Percentiles rank a stretch among this genome's conserved stretches.
These are phyloP conservation scores for Pseudonaja textilis DNA, from an alignment of 2,113 vertebrate genomes.

Conservation along the genomic window DNA sequence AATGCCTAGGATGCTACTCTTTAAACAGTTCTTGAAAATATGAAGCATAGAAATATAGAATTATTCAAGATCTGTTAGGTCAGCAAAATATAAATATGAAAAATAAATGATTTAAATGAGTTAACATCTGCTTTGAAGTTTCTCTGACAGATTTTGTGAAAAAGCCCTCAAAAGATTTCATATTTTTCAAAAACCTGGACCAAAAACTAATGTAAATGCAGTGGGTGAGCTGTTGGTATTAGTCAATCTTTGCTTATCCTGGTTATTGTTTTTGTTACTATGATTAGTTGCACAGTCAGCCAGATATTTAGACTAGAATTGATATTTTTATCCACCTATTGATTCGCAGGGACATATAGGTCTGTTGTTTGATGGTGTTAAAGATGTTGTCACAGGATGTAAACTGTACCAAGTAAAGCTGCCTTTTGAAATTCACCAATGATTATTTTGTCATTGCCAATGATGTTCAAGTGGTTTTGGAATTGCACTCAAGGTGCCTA, in stretches of 20 bases:
- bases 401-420: not conserved
- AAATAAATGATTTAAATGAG: not conserved
- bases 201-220: not conserved
- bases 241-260: not conserved
- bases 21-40: not conserved
- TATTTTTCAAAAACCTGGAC: not conserved
- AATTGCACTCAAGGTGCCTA: not conserved
- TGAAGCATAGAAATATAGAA: not conserved
- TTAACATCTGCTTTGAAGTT: not conserved
- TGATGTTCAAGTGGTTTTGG: not conserved
- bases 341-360: not conserved
- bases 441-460: not conserved
- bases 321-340: not conserved
- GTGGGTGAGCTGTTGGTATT: not conserved
- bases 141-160: not conserved
- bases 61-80: not conserved
- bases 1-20: not conserved
- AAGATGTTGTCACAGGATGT: not conserved
- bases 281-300: not conserved
- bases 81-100: not conserved
- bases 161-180: not conserved
- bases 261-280: not conserved
- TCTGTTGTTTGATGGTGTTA: not conserved
- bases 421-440: not conserved
- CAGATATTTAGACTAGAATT: not conserved